Percentiles rank a stretch among this genome's conserved stretches.
Conservation (phyloP, 2,888 invertebrate genomes). For the Leuctra nigra region DNA sequence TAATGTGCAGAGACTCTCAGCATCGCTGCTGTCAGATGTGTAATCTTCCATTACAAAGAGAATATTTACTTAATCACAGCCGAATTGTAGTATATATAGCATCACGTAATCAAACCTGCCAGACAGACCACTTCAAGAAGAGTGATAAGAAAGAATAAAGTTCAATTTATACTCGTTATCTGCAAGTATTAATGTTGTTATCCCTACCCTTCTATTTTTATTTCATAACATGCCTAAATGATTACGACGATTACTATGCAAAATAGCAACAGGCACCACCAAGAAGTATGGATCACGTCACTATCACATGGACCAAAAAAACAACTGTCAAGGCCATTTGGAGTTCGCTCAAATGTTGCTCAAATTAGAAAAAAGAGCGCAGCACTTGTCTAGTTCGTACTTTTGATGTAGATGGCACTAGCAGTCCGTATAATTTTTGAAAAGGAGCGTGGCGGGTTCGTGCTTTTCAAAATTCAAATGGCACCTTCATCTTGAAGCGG, state of each 20-base stretch:
- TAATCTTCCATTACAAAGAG: conserved; percentile 61
- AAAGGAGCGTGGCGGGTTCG: background rate
- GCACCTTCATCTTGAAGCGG: background rate
- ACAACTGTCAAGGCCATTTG: no score
- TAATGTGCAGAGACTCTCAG: conserved; percentile 62
- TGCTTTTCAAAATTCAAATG: background rate
- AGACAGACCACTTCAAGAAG: conserved; percentile 1
- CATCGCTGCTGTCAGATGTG: conserved; percentile 78
- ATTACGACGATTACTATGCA: no score
- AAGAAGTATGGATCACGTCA: conserved; percentile 1
- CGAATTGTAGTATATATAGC: background rate
- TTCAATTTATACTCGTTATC: background rate
- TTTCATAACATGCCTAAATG: no score
- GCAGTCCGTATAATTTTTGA: background rate
- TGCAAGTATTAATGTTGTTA: background rate
- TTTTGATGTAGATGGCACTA: background rate
- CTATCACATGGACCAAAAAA: background rate
- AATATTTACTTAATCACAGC: background rate
- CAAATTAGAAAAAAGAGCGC: background rate
- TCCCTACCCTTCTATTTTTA: background rate
- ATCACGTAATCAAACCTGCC: background rate
- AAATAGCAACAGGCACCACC: background rate
- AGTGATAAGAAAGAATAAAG: conserved; percentile 10
- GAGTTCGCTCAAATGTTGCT: background rate
- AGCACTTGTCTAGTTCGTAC: no score